Conservation (phyloP, 2,113 vertebrate genomes). For the Ailurus styani region DNA sequence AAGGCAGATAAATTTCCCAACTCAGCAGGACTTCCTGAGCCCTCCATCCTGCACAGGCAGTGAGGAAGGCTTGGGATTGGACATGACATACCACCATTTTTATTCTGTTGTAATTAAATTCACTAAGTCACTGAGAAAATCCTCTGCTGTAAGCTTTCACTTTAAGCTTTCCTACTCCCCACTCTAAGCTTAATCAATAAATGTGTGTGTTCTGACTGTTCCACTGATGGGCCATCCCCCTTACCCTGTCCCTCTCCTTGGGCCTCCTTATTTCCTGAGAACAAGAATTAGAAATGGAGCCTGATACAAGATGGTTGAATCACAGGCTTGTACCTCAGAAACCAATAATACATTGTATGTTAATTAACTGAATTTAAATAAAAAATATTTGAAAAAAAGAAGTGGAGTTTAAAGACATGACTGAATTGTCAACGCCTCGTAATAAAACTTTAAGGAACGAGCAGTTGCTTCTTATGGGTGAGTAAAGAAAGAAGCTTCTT, state of each 20-base stretch:
- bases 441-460: neutral
- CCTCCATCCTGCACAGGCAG: no score
- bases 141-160: neutral
- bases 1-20: no score
- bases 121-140: neutral
- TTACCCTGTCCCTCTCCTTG: neutral
- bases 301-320: neutral
- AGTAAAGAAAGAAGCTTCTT: neutral
- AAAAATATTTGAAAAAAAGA: neutral
- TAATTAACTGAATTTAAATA: neutral
- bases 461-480: neutral
- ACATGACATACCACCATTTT: neutral
- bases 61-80: neutral
- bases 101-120: neutral
- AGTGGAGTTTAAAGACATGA: neutral
- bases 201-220: neutral
- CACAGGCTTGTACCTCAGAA: neutral
- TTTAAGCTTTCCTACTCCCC: neutral
- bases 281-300: neutral
- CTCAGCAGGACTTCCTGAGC: no score
- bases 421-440: neutral
- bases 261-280: neutral
- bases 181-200: neutral
- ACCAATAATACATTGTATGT: neutral
- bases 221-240: neutral